Conservation (phyloP, 64 coral and sea anemone genomes). For the Stichodactyla mertensii region DNA sequence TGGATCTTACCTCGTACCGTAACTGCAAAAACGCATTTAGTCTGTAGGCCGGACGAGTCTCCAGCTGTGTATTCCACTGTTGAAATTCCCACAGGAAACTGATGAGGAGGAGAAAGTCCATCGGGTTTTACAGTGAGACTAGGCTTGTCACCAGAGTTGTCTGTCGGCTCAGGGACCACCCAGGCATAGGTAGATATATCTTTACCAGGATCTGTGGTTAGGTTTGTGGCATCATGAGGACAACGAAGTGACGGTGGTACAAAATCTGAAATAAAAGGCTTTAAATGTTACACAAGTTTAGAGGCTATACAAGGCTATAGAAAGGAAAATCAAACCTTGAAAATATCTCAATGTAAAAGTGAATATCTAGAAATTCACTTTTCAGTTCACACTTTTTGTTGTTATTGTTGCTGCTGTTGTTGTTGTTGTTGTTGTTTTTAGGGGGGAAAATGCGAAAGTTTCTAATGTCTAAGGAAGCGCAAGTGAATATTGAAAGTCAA, state of each 20-base stretch:
- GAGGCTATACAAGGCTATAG: too few species aligned
- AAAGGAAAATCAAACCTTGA: too few species aligned
- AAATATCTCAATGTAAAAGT: too few species aligned
- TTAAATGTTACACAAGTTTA: too few species aligned
- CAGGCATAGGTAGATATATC: constrained; percentile 6
- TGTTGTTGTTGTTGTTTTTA: too few species aligned
- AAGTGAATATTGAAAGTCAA: too few species aligned
- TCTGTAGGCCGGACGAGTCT: constrained; percentile 19
- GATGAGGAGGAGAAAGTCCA: neutral
- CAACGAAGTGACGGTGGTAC: constrained; percentile 15
- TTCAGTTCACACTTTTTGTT: neutral
- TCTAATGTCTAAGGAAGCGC: too few species aligned
- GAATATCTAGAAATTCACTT: too few species aligned
- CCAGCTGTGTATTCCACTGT: constrained; percentile 8
- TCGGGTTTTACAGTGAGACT: neutral
- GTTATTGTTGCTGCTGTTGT: too few species aligned
- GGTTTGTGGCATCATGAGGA: neutral
- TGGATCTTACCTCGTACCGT: constrained; percentile 22
- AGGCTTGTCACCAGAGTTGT: constrained; percentile 35
- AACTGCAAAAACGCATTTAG: constrained; percentile 18
- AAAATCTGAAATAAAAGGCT: neutral
- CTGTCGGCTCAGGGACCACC: constrained; percentile 29
- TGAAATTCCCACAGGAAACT: constrained; percentile 17
- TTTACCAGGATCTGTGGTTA: constrained; percentile 17
- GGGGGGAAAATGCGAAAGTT: too few species aligned